Percentiles rank a stretch among this genome's conserved stretches.
These are phyloP conservation scores for Synanceia verrucosa DNA, from an alignment of 2,797 vertebrate genomes.

Conservation along the genomic window DNA sequence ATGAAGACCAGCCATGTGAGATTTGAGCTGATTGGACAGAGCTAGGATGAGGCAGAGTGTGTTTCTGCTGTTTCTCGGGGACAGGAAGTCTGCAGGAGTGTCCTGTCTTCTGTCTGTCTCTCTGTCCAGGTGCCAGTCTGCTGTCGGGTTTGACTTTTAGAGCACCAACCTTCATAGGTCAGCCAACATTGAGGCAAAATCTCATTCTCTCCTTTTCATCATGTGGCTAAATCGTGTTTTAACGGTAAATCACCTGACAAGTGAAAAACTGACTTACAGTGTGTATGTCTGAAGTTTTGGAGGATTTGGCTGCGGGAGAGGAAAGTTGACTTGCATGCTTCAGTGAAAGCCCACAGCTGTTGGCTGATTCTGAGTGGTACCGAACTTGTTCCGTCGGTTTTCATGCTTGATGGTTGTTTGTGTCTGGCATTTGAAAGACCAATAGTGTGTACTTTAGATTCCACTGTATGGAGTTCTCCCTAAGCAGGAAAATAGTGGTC, in stretches of 20 bases:
- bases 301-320: constrained; percentile 56
- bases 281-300: constrained; percentile 47
- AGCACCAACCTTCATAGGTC: constrained; percentile 9
- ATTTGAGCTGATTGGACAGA: constrained; percentile 38
- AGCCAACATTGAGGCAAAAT: constrained; percentile 21
- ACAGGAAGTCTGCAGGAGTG: constrained; percentile 53
- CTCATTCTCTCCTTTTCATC: constrained; percentile 39
- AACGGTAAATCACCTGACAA: constrained; percentile 53
- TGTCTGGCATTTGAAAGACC: constrained; percentile 62
- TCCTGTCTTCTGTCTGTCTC: constrained; percentile 51
- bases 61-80: constrained; percentile 25
- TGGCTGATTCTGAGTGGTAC: constrained; percentile 50
- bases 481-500: constrained; percentile 37
- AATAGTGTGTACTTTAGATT: constrained; percentile 54
- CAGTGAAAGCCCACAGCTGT: constrained; percentile 58
- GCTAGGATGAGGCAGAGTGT: constrained; percentile 13
- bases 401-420: constrained; percentile 63
- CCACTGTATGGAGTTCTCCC: constrained; percentile 55
- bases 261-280: constrained; percentile 38
- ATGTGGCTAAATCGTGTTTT: constrained; percentile 37
- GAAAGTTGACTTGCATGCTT: constrained; percentile 62
- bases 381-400: constrained; percentile 65
- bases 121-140: constrained; percentile 47
- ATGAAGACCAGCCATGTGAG: constrained; percentile 66
- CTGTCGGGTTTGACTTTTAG: constrained; percentile 13